Evolutionary conservation across 2,797 vertebrate genomes (phyloP).

Genomic region (Anguilla anguilla): DNA sequence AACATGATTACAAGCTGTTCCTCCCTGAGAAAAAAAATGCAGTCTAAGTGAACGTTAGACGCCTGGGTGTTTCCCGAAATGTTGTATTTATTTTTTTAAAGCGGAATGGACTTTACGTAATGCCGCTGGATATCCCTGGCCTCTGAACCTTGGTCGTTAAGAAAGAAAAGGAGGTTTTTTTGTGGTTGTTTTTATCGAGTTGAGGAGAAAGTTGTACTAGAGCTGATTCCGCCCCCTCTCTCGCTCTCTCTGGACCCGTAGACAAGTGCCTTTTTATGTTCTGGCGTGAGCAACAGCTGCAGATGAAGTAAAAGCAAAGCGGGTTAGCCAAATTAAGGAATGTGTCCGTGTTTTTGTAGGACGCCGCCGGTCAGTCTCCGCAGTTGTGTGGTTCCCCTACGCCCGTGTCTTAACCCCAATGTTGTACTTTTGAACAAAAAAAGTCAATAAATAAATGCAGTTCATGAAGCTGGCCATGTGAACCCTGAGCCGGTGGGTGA

Average conservation of each 20-base stretch:
- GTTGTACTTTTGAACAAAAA: background rate
- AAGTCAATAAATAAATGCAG: no score
- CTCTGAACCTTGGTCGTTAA: background rate
- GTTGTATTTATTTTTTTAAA: background rate
- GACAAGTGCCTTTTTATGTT: background rate
- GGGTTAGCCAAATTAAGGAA: background rate
- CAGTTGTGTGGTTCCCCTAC: background rate
- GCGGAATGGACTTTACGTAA: background rate
- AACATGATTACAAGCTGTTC: background rate
- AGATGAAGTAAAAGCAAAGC: background rate
- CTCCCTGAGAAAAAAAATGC: background rate
- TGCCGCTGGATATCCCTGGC: background rate
- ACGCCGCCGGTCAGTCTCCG: background rate
- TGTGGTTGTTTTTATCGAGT: background rate
- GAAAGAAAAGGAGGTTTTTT: conserved; percentile 5
- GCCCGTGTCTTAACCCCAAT: background rate
- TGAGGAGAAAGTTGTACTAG: background rate
- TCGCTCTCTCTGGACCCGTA: background rate
- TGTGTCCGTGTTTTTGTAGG: background rate
- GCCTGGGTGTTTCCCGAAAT: background rate
- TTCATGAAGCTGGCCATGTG: no score
- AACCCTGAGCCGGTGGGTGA: no score
- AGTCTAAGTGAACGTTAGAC: background rate
- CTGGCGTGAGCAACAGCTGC: background rate
- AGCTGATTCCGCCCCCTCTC: background rate